Conservation (phyloP, 2,888 invertebrate genomes). For the Luperina nickerlii region DNA sequence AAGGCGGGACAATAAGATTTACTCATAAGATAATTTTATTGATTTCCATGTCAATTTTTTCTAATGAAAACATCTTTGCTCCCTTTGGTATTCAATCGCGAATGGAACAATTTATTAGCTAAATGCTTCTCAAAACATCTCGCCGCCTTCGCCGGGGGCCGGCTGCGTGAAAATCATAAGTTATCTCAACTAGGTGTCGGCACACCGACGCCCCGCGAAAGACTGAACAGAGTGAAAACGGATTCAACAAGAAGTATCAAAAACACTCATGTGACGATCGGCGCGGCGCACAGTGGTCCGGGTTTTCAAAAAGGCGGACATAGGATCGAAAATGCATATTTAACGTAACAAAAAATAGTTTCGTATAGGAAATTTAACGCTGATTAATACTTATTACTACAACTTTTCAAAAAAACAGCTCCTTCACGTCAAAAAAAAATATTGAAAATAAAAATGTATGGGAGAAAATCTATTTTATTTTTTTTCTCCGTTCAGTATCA, state of each 20-base stretch:
- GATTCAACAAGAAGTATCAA: slow-evolving; percentile 81
- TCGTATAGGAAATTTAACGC: no score
- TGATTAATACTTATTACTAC: no score
- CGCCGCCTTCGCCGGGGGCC: slow-evolving; percentile 66
- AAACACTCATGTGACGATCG: slow-evolving; percentile 76
- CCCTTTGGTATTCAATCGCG: slow-evolving; percentile 83
- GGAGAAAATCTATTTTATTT: no score
- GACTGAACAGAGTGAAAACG: slow-evolving; percentile 78
- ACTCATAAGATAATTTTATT: slow-evolving; percentile 83
- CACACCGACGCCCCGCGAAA: slow-evolving; percentile 76
- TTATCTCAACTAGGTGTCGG: slow-evolving; percentile 48
- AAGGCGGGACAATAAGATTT: slow-evolving; percentile 87
- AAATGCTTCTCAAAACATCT: slow-evolving; percentile 80
- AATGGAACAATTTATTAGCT: slow-evolving; percentile 78
- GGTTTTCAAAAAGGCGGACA: no score
- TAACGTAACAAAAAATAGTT: no score
- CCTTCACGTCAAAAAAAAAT: no score
- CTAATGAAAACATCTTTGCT: slow-evolving; percentile 78
- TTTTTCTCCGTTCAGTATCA: no score
- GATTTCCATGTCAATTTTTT: slow-evolving; percentile 83
- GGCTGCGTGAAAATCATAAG: slow-evolving; percentile 55
- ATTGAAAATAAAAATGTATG: no score
- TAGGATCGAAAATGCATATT: no score
- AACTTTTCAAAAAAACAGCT: no score
- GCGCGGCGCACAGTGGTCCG: no score